Evolutionary conservation across 2,113 vertebrate genomes (phyloP), one percentile per base, ranked within the genome.

Genomic region (Barbus barbus): DNA sequence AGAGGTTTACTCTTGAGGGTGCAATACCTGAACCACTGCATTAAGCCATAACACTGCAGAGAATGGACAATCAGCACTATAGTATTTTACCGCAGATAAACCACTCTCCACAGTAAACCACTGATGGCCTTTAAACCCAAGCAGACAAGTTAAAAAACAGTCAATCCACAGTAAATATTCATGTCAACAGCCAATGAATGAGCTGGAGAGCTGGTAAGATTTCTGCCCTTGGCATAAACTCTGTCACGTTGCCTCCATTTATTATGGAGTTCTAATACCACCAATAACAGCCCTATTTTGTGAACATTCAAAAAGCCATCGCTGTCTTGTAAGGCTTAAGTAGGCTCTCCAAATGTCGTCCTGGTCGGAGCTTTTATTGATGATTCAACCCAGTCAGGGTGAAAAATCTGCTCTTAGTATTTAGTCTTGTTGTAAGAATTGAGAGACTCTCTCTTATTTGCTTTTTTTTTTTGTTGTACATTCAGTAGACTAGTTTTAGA

Each of bases 91-190:
- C 58, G 60, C 84, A 73, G 88, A 89, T 89, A n/a, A n/a, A n/a
- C n/a, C n/a, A 91, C 89, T 91, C 76, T 91, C n/a, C n/a, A n/a
- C n/a, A n/a, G n/a, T n/a, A n/a, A 51, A 92, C 86, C 90, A 91
- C 92, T 87, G 90, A 89, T 86, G 89, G 90, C 88, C 86, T 84
- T 81, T 93, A 93, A 94, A 94, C 93, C 91, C 86, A 81, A 2
- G 72, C 53, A 78, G 89, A 92, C 89, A 89, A 73, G 83, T 51
- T 0, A 51, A 51, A 51, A 84, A 51, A 48, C 12, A 22, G 4
- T 90, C 86, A 77, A 89, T 82, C 88, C 90, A 92, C 89, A 90
- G 92, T 92, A 92, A 94, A 95, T 94, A 92, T 92, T 87, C 89
- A 92, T 90, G 91, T 93, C 92, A 93, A 92, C 93, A 94, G 88